A percentile compares a stretch with the other conserved stretches of the same genome.
Evolutionary conservation across 1,140 invertebrate species (phyloP).

Genomic region (Rhizoglyphus robini): DNA sequence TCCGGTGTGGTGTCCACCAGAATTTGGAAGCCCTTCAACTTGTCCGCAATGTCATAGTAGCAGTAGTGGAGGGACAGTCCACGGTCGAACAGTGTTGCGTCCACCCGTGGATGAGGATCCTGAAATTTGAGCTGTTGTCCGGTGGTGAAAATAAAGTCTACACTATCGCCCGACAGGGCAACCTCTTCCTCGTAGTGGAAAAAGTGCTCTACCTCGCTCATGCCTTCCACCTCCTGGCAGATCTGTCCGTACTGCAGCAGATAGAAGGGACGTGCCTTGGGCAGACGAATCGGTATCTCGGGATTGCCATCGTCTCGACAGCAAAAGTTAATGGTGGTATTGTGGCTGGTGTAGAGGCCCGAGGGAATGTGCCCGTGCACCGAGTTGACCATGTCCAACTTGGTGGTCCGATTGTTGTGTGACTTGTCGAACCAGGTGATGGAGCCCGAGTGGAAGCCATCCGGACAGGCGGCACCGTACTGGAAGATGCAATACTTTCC

Average conservation of each 20-base stretch:
- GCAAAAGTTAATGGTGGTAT: constrained; percentile 29
- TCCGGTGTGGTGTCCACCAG: constrained; percentile 26
- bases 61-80: constrained; percentile 29
- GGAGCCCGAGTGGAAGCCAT: constrained; percentile 26
- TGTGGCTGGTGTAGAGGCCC: constrained; percentile 24
- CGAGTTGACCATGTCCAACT: neutral
- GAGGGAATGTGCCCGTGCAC: neutral
- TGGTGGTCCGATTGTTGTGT: constrained; percentile 17
- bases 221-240: constrained; percentile 30
- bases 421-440: constrained; percentile 27
- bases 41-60: constrained; percentile 29
- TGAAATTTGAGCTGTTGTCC: constrained; percentile 23
- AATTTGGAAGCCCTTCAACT: constrained; percentile 27
- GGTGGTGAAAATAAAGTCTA: constrained; percentile 8
- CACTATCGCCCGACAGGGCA: neutral
- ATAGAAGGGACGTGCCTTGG: constrained; percentile 29
- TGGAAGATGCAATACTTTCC: constrained; percentile 31
- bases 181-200: constrained; percentile 30
- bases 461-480: constrained; percentile 27
- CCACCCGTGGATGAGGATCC: constrained; percentile 25
- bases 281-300: constrained; percentile 26
- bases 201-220: constrained; percentile 28
- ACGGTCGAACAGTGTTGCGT: constrained; percentile 27
- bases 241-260: constrained; percentile 28
- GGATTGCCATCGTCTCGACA: constrained; percentile 28